phyloP scores from a whole-genome alignment of 2,888 invertebrate species.

The Drosophila mercatorum region DNA sequence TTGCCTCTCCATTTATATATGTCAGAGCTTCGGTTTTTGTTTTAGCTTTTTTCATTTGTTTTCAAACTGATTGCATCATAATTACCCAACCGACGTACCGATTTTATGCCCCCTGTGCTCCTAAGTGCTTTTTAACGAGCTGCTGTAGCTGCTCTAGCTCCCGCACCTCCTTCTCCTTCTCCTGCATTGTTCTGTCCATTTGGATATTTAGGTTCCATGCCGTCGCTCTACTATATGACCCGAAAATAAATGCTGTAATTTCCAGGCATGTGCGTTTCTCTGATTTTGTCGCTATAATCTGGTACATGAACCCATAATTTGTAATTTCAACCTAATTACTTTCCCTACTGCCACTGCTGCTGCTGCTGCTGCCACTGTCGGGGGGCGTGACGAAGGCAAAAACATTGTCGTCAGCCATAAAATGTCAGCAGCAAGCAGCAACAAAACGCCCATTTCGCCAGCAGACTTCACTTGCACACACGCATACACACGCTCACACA shows the following conservation, averaged over 20 bases:
- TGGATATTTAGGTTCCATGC: conserved; percentile 24
- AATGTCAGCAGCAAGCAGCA: conserved; percentile 73
- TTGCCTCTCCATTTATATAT: conserved; percentile 60
- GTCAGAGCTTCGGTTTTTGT: conserved; percentile 63
- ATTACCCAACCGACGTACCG: conserved; percentile 62
- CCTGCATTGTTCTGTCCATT: conserved; percentile 40
- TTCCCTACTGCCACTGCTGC: conserved; percentile 34
- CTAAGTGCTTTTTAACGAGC: conserved; percentile 81
- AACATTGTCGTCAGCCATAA: conserved; percentile 72
- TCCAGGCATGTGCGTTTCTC: conserved; percentile 61
- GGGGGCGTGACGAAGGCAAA: conserved; percentile 47
- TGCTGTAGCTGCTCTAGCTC: conserved; percentile 7
- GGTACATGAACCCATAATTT: conserved; percentile 79
- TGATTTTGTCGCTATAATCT: conserved; percentile 78
- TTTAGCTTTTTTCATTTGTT: conserved; percentile 59
- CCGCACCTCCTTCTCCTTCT: background rate
- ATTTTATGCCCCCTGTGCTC: conserved; percentile 29
- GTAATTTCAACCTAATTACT: conserved; percentile 82
- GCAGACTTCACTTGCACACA: conserved; percentile 46
- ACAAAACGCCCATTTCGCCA: conserved; percentile 72
- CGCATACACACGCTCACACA: background rate
- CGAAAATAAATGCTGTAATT: conserved; percentile 62
- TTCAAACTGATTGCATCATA: conserved; percentile 74
- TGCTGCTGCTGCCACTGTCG: background rate
- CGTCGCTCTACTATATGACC: conserved; percentile 16